Evolutionary conservation across 2,113 vertebrate species (phyloP), one percentile per base, ranked within the genome.

Genomic region (Psammodynastes pulverulentus): DNA sequence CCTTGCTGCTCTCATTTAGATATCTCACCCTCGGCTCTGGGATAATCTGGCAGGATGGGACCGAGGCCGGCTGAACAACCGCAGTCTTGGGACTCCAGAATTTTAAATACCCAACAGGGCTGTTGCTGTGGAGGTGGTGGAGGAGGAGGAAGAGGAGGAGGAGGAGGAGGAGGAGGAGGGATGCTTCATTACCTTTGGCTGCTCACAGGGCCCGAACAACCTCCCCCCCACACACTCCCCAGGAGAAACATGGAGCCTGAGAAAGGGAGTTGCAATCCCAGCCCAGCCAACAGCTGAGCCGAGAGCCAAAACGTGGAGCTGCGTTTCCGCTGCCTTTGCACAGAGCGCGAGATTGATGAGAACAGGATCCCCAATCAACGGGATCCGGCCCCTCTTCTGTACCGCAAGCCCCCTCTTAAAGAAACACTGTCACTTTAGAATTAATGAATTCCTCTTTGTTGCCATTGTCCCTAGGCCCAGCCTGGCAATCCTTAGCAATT

Each of bases 21-120:
- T 98, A 98, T 98, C 95, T 97, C 97, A 97, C 97, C 98, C 97
- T 97, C 97, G 96, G 94, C 95, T 96, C 88, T 96, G 95, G 97
- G 96, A 94, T 96, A 96, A 96, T 95, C 95, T 95, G 92, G 87
- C 87, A 49, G 51, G 85, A 93, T 87, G 0, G 48, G 90, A 48
- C 79, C 46, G 9, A 45, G 87, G 79, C 72, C 3, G 54, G 87
- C 39, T 48, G 62, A 89, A 39, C 9, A 34, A 88, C 84, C 2
- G 5, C 90, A 49, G 56, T 12, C n/a, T 58, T 88, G 53, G n/a
- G 48, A 58, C 51, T 84, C 52, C 23, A 43, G 87, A 5, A 29
- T 24, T 85, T 91, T 89, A n/a, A 45, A 43, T 45, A 29, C 2
- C 9, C 52, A 86, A 34, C 72, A 85, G 79, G 48, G 1, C 24